A percentile compares a stretch with the other conserved stretches of the same genome.
Conservation (phyloP, 2,888 invertebrate species). For the Malthinus seriepunctatus region DNA sequence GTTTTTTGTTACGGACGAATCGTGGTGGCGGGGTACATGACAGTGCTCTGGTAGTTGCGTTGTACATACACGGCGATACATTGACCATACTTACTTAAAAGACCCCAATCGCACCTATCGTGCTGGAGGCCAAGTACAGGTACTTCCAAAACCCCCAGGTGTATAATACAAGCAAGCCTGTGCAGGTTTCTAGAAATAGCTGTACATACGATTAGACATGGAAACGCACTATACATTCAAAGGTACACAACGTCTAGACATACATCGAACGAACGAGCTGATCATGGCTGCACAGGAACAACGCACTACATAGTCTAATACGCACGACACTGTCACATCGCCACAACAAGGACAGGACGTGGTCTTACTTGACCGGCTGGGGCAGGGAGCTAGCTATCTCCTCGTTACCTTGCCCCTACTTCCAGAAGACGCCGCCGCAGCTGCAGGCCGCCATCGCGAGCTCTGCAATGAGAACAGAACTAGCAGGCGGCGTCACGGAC, state of each 20-base stretch:
- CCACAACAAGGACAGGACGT: slow-evolving; percentile 55
- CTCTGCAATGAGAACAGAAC: slow-evolving; percentile 66
- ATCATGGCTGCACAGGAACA: slow-evolving; percentile 52
- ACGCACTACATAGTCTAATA: slow-evolving; percentile 53
- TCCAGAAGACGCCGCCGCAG: slow-evolving; percentile 64
- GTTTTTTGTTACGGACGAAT: slow-evolving; percentile 1
- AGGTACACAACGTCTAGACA: slow-evolving; percentile 53
- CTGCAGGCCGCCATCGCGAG: slow-evolving; percentile 56
- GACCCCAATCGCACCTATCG: slow-evolving; percentile 41
- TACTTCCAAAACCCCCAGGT: slow-evolving; percentile 37
- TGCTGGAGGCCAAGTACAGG: slow-evolving; percentile 41
- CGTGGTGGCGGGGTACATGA: slow-evolving; percentile 43
- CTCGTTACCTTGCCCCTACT: slow-evolving; percentile 66
- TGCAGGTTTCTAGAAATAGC: slow-evolving; percentile 35
- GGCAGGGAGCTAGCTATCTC: slow-evolving; percentile 62
- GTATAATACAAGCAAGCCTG: slow-evolving; percentile 30
- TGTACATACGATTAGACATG: slow-evolving; percentile 33
- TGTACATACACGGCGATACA: slow-evolving; percentile 43
- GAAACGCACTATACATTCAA: slow-evolving; percentile 38
- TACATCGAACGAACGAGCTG: slow-evolving; percentile 56
- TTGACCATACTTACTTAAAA: slow-evolving; percentile 36
- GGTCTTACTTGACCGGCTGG: slow-evolving; percentile 56
- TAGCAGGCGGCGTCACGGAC: slow-evolving; percentile 57
- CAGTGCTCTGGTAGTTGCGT: slow-evolving; percentile 53
- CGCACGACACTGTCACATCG: slow-evolving; percentile 55